Evolutionary conservation across 2,797 vertebrate genomes (phyloP).

Genomic region (Agapornis canus): DNA sequence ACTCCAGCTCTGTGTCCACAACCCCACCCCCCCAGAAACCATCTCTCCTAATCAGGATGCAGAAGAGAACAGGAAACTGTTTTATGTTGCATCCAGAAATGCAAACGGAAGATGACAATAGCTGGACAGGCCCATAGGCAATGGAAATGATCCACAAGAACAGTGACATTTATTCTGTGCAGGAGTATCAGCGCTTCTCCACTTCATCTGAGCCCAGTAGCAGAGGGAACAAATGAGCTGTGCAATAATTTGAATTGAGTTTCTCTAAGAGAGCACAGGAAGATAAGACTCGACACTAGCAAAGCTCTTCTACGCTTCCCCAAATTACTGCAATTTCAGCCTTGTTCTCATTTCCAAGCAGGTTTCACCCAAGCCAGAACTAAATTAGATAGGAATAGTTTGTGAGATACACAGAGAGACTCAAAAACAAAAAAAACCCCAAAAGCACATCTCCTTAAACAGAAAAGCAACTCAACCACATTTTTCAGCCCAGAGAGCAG

Average conservation of each 20-base stretch:
- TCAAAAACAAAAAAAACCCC: neutral
- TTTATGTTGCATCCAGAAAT: neutral
- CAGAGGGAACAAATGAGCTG: slow-evolving; percentile 59
- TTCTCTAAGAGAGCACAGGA: slow-evolving; percentile 51
- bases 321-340: slow-evolving; percentile 68
- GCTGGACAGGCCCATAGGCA: slow-evolving; percentile 18
- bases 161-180: neutral
- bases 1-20: neutral
- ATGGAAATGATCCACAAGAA: slow-evolving; percentile 45
- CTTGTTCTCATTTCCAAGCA: slow-evolving; percentile 49
- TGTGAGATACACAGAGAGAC: slow-evolving; percentile 28
- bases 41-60: slow-evolving; percentile 13
- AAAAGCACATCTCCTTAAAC: neutral
- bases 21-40: fast-evolving
- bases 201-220: slow-evolving; percentile 21
- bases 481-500: neutral
- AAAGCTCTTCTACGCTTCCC: slow-evolving; percentile 38
- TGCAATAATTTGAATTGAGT: slow-evolving; percentile 68
- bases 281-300: slow-evolving; percentile 55
- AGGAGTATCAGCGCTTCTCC: neutral
- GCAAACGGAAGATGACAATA: neutral
- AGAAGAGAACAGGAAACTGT: neutral
- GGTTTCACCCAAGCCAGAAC: slow-evolving; percentile 34
- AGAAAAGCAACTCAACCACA: neutral
- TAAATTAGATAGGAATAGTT: slow-evolving; percentile 57